phyloP scores from a whole-genome alignment of 2,888 invertebrate genomes.

The Cerastis leucographa region DNA sequence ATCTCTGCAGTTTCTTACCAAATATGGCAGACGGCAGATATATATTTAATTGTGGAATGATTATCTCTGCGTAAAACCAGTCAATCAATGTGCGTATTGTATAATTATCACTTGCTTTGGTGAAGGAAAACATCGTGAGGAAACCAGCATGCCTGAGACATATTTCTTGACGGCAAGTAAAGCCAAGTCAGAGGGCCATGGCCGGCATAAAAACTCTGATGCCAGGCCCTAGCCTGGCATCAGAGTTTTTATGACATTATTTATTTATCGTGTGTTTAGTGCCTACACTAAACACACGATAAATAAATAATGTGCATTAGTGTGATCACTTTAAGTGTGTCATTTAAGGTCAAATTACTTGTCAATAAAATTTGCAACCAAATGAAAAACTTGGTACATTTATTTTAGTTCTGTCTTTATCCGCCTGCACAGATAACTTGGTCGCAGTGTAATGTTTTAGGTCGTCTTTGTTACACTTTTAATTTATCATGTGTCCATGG shows the following conservation, averaged over 20 bases:
- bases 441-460: neutral
- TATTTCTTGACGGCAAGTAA: too few species aligned
- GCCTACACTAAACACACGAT: too few species aligned
- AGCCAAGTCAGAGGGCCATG: too few species aligned
- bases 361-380: neutral
- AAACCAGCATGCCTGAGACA: too few species aligned
- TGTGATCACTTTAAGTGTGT: neutral
- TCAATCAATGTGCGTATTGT: neutral
- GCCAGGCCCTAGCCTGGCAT: too few species aligned
- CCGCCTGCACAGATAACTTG: neutral
- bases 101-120: too few species aligned
- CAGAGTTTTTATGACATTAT: too few species aligned
- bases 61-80: constrained; percentile 22
- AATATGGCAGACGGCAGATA: constrained; percentile 36
- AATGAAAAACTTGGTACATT: neutral
- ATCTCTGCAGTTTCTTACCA: constrained; percentile 23
- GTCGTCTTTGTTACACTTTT: neutral
- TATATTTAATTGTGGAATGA: constrained; percentile 11
- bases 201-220: too few species aligned
- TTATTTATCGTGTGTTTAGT: too few species aligned
- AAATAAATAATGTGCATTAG: too few species aligned
- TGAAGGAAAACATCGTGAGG: too few species aligned
- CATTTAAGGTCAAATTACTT: neutral
- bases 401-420: neutral
- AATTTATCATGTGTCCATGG: neutral